These are phyloP conservation scores for Cephus cinctus DNA, from an alignment of 1,140 invertebrate genomes.

Conservation along the genomic window DNA sequence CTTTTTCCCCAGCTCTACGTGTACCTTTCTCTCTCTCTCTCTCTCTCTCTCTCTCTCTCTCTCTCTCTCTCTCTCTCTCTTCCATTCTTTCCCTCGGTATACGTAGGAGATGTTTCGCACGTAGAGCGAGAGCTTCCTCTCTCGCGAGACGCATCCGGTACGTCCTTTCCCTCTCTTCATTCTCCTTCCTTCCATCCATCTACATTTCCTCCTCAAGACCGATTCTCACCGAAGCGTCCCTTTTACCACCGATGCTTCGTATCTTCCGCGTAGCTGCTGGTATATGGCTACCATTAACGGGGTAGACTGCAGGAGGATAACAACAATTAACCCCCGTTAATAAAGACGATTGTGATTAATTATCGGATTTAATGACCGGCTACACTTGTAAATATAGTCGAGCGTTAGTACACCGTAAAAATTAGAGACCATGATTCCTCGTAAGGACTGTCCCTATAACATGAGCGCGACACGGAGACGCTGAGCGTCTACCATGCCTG, in stretches of 20 bases:
- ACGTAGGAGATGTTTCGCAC: constrained; percentile 14
- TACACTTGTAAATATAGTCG: constrained; percentile 49
- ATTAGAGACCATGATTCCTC: constrained; percentile 53
- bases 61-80: no score
- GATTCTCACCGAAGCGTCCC: no score
- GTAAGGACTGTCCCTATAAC: constrained; percentile 4
- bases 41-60: no score
- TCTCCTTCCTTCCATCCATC: no score
- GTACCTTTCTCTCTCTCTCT: no score
- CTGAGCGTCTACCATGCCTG: no score
- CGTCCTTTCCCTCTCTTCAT: background rate
- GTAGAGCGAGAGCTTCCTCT: constrained; percentile 20
- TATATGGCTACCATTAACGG: no score
- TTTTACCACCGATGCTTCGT: no score
- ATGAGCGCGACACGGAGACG: constrained; percentile 40
- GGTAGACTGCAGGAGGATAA: constrained; percentile 35
- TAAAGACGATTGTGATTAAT: constrained; percentile 56
- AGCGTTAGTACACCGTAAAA: constrained; percentile 49
- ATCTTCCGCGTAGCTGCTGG: no score
- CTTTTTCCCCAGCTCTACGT: background rate
- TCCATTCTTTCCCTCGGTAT: no score
- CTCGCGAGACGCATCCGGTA: constrained; percentile 5
- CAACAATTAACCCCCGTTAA: constrained; percentile 55
- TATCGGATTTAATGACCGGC: constrained; percentile 54
- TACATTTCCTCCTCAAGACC: no score